These are phyloP conservation scores for Cepaea nemoralis DNA, from an alignment of 1,140 invertebrate genomes.

Conservation along the genomic window DNA sequence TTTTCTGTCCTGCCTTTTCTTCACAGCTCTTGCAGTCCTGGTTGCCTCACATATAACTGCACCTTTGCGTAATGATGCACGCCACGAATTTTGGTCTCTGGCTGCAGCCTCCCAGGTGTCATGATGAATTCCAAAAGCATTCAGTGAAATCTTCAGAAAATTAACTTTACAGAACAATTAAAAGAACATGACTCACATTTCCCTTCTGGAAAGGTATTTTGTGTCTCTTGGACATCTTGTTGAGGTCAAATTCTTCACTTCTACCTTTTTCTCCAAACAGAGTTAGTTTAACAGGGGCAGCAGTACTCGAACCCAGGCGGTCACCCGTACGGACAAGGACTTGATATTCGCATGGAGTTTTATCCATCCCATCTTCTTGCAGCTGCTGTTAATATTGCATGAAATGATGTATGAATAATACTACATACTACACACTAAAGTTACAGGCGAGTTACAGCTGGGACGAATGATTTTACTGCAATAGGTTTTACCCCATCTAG, in stretches of 20 bases:
- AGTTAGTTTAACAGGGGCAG: constrained; percentile 63
- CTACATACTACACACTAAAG: background rate
- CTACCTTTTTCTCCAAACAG: constrained; percentile 67
- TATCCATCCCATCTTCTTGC: constrained; percentile 60
- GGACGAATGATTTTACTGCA: background rate
- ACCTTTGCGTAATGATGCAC: too few species aligned
- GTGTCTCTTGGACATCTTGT: constrained; percentile 58
- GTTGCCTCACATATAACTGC: too few species aligned
- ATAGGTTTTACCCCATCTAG: too few species aligned
- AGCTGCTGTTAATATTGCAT: constrained; percentile 29
- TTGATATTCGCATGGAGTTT: constrained; percentile 61
- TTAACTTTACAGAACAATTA: too few species aligned
- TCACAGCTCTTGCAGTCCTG: too few species aligned
- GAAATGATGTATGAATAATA: background rate
- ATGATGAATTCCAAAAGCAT: too few species aligned
- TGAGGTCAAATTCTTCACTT: constrained; percentile 58
- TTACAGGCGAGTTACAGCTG: background rate
- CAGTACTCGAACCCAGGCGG: constrained; percentile 66
- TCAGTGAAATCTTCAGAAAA: too few species aligned
- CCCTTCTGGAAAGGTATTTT: constrained; percentile 69
- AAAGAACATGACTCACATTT: constrained; percentile 53
- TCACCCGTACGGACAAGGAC: constrained; percentile 66
- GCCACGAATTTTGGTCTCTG: too few species aligned
- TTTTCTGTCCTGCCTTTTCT: too few species aligned
- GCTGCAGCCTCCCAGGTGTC: too few species aligned